These are phyloP conservation scores for Pseudomyrmex cubaensis DNA, from an alignment of 1,140 invertebrate genomes.

Conservation along the genomic window DNA sequence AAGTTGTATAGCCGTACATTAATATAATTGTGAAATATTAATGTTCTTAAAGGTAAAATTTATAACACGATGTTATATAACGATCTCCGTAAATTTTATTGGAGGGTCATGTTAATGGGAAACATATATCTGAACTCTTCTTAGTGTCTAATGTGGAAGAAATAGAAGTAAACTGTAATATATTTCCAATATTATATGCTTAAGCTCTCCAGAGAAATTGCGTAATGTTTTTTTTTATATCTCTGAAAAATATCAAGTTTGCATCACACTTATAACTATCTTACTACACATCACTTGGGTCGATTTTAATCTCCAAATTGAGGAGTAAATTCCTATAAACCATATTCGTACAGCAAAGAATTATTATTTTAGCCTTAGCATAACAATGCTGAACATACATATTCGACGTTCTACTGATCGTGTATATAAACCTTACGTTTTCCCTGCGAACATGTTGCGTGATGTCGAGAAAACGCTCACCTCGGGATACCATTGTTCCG, in stretches of 20 bases:
- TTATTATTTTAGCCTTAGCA: conserved; percentile 16
- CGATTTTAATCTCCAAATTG: conserved; percentile 19
- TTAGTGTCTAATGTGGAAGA: conserved; percentile 6
- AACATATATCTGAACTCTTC: conserved; percentile 8
- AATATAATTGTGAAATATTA: conserved; percentile 22
- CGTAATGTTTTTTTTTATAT: background rate
- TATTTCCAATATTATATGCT: conserved; percentile 5
- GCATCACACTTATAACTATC: too few species aligned
- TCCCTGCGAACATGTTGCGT: conserved; percentile 36
- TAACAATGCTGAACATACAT: background rate
- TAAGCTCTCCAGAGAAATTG: background rate
- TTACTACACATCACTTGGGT: background rate
- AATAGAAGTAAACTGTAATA: background rate
- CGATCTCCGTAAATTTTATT: conserved; percentile 8
- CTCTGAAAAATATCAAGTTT: background rate
- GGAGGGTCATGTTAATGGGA: background rate
- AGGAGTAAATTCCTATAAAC: conserved; percentile 33
- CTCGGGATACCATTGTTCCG: conserved; percentile 49
- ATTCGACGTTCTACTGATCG: background rate
- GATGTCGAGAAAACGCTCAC: conserved; percentile 38
- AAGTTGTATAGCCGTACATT: background rate
- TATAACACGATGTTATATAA: background rate
- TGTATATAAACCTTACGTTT: background rate
- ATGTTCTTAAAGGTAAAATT: background rate
- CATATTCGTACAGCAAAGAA: background rate